Evolutionary conservation across 2,888 invertebrate species (phyloP), one percentile per base, ranked within the genome.

Genomic region (Andrena marginata): DNA sequence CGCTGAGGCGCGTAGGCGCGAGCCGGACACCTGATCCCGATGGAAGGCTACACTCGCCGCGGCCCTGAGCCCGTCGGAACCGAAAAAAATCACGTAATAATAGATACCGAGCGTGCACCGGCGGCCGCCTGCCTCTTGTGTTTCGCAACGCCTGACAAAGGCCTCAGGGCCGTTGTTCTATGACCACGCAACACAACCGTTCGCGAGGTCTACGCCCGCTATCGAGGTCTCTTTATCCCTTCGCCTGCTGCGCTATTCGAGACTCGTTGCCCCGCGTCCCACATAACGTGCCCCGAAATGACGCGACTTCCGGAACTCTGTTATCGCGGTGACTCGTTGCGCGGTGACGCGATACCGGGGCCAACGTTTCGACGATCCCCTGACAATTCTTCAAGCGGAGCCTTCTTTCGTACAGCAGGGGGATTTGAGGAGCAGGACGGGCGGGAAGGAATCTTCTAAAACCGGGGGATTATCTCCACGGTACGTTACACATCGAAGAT

Each of bases 81-180:
- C 23, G 42, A 77, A 80, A 79, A 79, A 80, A 75, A 20, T 83
- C 86, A 64, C 62, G 85, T 88, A 87, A 89, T 89, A 89, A 89
- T 89, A 89, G 86, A 85, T 82, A 85, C 77, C 42, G 78, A 81
- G 82, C 77, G 64, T 86, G 87, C 80, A 86, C 72, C 78, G 60
- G 70, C 82, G 74, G 64, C 64, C 35, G 69, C 63, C 59, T 75
- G 83, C 65, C 77, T 82, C 64, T 69, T 59, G 73, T 60, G 54
- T 87, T 86, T 89, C 88, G 90, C 89, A 90, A 90, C 78, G 71
- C 74, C 65, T 89, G 75, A 80, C 88, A 89, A 86, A 87, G 86
- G 82, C 87, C 87, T 90, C 89, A 89, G 80, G 90, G 91, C 83
- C 90, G 89, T 86, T 83, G 65, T 87, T 87, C 84, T 85, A 74